Conservation (phyloP, 35 echinoderm and acorn worm genomes). For the Eucidaris tribuloides region DNA sequence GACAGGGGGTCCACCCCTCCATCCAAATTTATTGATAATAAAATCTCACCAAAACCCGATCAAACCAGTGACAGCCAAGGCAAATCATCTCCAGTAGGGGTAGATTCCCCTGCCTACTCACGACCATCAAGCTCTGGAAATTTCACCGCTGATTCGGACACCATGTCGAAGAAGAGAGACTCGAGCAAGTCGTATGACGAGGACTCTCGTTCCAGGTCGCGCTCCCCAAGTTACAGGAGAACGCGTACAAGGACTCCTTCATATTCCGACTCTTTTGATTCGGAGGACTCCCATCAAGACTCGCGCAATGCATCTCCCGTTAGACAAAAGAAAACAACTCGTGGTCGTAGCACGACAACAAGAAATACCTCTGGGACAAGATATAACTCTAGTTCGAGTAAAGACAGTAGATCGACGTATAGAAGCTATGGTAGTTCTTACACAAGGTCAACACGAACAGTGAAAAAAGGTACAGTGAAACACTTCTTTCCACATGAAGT, state of each 20-base stretch:
- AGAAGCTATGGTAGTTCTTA: constrained; percentile 15
- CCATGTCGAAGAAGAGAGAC: constrained; percentile 18
- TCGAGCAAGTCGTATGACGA: background rate
- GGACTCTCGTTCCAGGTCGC: constrained; percentile 16
- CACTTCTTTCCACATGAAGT: too few species aligned
- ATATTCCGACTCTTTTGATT: constrained; percentile 93
- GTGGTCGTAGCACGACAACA: background rate
- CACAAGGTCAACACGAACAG: constrained; percentile 12
- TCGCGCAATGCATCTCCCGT: constrained; percentile 54
- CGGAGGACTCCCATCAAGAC: constrained; percentile 83
- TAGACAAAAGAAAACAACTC: constrained; percentile 5
- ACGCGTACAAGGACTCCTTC: constrained; percentile 20
- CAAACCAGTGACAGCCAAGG: background rate
- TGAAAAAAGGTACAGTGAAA: constrained; percentile 15
- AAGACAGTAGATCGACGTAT: constrained; percentile 35
- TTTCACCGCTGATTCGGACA: constrained; percentile 31
- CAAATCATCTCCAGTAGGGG: background rate
- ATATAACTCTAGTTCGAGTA: constrained; percentile 39
- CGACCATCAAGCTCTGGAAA: constrained; percentile 40
- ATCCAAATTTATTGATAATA: background rate
- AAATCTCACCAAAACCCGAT: background rate
- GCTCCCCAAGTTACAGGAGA: constrained; percentile 14
- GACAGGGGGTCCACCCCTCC: constrained; percentile 20
- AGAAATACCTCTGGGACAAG: background rate
- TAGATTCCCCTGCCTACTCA: background rate